Conservation (phyloP, 2,888 invertebrate species). For the Pteria penguin region DNA sequence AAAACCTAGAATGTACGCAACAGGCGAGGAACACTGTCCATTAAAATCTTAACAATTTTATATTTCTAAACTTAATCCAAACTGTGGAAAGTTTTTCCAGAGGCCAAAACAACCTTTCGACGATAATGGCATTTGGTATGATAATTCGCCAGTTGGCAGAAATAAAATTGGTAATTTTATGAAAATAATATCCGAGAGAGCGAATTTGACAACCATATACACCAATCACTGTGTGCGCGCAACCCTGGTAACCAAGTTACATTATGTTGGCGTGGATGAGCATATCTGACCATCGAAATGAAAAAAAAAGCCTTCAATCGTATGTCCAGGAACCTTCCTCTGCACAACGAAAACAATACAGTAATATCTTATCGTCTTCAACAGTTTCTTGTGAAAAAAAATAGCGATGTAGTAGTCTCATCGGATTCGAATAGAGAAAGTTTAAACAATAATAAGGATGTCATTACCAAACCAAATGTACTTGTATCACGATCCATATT, state of each 20-base stretch:
- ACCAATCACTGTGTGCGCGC: not conserved
- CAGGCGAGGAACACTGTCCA: not conserved
- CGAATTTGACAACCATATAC: not conserved
- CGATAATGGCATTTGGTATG: not conserved
- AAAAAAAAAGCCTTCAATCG: not conserved
- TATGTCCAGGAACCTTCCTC: not conserved
- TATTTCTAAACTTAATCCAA: not conserved
- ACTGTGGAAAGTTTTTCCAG: not conserved
- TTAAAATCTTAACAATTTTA: not conserved
- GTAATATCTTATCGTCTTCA: not conserved
- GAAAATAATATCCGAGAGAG: not conserved
- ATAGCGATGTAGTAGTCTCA: not conserved
- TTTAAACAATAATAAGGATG: not conserved
- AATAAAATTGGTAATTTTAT: not conserved
- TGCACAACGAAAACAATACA: not conserved
- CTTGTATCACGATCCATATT: not conserved
- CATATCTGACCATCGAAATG: not conserved
- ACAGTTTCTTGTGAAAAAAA: too few relatives aligned
- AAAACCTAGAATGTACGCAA: slow-evolving; percentile 30
- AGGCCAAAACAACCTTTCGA: not conserved
- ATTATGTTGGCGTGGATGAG: not conserved
- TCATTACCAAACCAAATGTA: not conserved
- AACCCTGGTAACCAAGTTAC: not conserved
- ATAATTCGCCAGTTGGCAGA: not conserved
- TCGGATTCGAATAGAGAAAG: not conserved